Conservation (phyloP, 1,140 invertebrate genomes). For the Phortica variegata region DNA sequence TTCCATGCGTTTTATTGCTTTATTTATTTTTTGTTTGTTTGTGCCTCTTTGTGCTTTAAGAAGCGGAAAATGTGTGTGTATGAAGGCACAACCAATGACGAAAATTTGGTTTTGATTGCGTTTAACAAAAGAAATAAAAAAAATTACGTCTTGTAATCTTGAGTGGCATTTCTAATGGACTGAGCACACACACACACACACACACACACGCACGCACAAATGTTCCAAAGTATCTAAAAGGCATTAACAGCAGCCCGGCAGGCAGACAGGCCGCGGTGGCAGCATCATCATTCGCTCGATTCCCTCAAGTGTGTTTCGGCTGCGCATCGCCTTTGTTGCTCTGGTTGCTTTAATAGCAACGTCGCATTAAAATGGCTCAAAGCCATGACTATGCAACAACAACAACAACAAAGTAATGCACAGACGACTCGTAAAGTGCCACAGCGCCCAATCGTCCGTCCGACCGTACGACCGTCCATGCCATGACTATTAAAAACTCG, state of each 20-base stretch:
- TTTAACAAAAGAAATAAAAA: conserved; percentile 10
- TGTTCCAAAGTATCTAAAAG: neutral
- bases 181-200: conserved; percentile 3
- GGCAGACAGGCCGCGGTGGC: no score
- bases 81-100: no score
- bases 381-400: conserved; percentile 25
- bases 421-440: conserved; percentile 19
- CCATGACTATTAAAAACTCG: no score
- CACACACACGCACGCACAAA: neutral
- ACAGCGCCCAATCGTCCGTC: no score
- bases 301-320: conserved; percentile 45
- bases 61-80: no score
- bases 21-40: conserved; percentile 6
- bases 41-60: no score
- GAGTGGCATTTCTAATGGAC: conserved; percentile 26
- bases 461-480: no score
- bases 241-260: no score
- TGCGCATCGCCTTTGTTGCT: conserved; percentile 9
- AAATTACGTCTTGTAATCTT: conserved; percentile 50
- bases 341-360: conserved; percentile 14
- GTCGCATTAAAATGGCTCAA: conserved; percentile 29
- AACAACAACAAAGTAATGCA: conserved; percentile 13
- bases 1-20: neutral
- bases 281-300: neutral
- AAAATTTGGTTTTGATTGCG: no score